Base-by-base conservation (phyloP, 2,888 invertebrate species). In the Callinectes sapidus region DNA sequence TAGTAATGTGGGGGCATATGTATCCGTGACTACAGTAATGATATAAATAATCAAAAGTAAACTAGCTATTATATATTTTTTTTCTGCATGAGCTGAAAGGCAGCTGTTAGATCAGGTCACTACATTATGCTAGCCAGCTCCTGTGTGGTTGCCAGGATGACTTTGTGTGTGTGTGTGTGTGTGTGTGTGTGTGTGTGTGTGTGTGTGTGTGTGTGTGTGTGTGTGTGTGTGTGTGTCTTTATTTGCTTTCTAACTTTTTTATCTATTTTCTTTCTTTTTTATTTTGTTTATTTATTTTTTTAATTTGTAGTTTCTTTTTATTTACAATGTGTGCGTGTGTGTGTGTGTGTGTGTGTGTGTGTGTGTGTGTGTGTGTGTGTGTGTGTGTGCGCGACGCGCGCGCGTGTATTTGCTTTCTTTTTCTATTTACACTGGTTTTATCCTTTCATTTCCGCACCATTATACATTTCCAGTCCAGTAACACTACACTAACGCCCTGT, bases 131-230 rank as follows among this genome's bases (percentile, higher is more conserved):
- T 10, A 48, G 10, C 48, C 48, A 48, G 28, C 48, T 42, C 23
- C 2, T 61, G 61, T 61, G 61, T 61, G 61, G 1, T 2, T 61
- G 5, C 23, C 2, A 18, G 61, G 16, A 23, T 61, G 18, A 18
- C 16, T 61, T 61, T 2, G 5, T 2, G 18, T 18, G 61, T 61
- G 61, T 61, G 61, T 61, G 16, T 61, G 61, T 54, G 61, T 54
- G 61, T 54, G 88, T 54, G 55, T 54, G 61, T 54, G 88, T 88
- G 55, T 88, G 88, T 88, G 88, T 88, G 88, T 88, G 88, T 88
- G 88, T 88, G 88, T 88, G 88, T 88, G 88, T 88, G 88, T 88
- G 88, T 88, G 88, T 88, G 88, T 88, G 88, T 88, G 88, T 88
- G 88, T 88, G 88, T 88, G 88, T 88, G 88, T 88, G 88, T 88